Base-by-base conservation (phyloP, 2,113 vertebrate genomes). In the Semicossyphus pulcher region DNA sequence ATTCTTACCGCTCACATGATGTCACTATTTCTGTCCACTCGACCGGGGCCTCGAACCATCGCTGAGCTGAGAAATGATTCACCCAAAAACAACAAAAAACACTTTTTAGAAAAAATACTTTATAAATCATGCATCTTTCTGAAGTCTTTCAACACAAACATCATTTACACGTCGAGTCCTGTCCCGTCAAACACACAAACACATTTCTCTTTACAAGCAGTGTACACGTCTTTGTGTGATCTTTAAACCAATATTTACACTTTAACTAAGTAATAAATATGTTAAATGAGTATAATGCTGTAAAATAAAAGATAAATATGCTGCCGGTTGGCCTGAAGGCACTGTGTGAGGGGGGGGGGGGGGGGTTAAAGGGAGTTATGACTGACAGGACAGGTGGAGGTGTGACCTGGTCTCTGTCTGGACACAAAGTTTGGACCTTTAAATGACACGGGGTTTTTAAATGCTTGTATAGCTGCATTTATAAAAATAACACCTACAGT, bases 201-300 rank as follows among this genome's bases (percentile, higher is more conserved):
- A 48, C 26, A 42, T 18, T 18, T 52, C 7, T 58, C 34, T 79
- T 73, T 77, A 52, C 79, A n/a, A n/a, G n/a, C n/a, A 78, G 72
- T 66, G 26, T 37, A 15, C 18, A 83, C n/a, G 16, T 69, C 48
- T 54, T 9, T 72, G 76, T 80, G 41, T 54, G 59, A 76, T 76
- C 67, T 76, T 86, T 44, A 88, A 57, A 88, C 79, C 53, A 82
- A 71, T 86, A 92, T 92, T 84, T 90, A 93, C 92, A 91, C 66
- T 77, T 72, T 76, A 70, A 80, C 80, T 49, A 87, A 84, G 81
- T 77, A 93, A 94, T 94, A 94, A 94, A 94, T 93, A 94, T 25
- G 60, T 75, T 71, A 72, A 77, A 89, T 54, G 70, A 83, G 52
- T 64, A 81, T 65, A 86, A 71, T 67, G 59, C 80, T 80, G 63